Evolutionary conservation across 2,113 vertebrate genomes (phyloP), one percentile per base, ranked within the genome.

Genomic region (Morone saxatilis): DNA sequence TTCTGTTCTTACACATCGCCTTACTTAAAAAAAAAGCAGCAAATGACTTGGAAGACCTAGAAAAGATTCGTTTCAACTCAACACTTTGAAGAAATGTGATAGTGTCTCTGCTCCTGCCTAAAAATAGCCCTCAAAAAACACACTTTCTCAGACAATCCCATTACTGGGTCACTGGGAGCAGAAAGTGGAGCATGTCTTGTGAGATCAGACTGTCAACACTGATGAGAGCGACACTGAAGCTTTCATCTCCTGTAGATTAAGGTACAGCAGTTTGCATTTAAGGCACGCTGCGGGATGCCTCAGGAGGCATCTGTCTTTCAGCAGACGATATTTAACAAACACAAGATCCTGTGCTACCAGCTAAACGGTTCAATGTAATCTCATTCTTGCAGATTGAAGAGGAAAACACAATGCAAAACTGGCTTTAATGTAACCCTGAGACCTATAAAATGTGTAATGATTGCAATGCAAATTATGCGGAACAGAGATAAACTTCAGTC

Each of bases 171-270:
- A 90, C 62, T 25, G 75, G 25, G 76, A 81, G 84, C 63, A 86
- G 86, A 94, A 93, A 93, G 90, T 92, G 71, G 90, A 88, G 63
- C 85, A 59, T 3, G 80, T 88, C 90, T 90, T 83, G 47, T 40
- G 77, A 92, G 86, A 89, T 87, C 68, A 56, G 80, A 72, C 76
- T 85, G 82, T 89, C 89, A 70, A 77, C 70, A 77, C 50, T 71
- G 81, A 83, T 38, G 63, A 84, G 81, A 86, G 61, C n/a, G 54
- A 63, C 56, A 17, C 66, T 40, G 71, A 63, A 43, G 85, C 80
- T 78, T 86, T 90, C 76, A 80, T 78, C 84, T 59, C n/a, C 59
- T 47, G 57, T 4, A 56, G 67, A 47, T 61, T 60, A n/a, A 74
- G 71, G 76, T 79, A 31, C 50, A 70, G 72, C 62, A 25, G 45